Evolutionary conservation across 2,797 vertebrate species (phyloP).

Genomic region (Enteromius anoplus): DNA sequence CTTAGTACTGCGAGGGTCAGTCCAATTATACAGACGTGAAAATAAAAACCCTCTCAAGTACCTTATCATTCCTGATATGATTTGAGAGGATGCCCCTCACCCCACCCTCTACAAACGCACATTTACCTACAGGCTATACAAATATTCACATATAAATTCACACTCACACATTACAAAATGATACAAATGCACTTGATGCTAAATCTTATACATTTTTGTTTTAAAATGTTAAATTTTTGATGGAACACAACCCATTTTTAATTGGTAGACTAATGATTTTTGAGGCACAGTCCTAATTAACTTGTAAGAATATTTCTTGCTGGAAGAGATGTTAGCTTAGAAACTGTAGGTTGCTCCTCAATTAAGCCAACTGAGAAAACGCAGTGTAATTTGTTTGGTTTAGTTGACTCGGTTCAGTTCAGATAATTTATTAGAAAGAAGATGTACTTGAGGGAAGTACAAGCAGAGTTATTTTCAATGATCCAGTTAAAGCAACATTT

Average conservation of each 20-base stretch:
- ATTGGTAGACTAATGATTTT: neutral
- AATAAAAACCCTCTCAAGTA: constrained; percentile 13
- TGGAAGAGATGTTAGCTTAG: constrained; percentile 1
- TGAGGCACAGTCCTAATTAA: constrained; percentile 14
- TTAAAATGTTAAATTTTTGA: constrained; percentile 9
- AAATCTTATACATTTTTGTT: neutral
- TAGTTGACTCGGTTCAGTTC: neutral
- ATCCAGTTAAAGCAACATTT: neutral
- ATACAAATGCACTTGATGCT: neutral
- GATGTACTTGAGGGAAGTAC: too few relatives aligned
- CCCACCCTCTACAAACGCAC: neutral
- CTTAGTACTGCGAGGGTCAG: constrained; percentile 33
- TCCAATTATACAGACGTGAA: constrained; percentile 36
- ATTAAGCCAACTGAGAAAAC: constrained; percentile 5
- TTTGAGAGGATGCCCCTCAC: constrained; percentile 20
- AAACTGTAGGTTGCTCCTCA: constrained; percentile 5
- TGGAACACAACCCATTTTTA: neutral
- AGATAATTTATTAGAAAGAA: constrained; percentile 1
- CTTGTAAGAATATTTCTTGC: constrained; percentile 2
- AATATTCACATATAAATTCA: constrained; percentile 1
- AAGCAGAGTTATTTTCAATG: neutral
- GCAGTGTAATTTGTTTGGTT: neutral
- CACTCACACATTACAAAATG: neutral
- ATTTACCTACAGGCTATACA: constrained; percentile 8
- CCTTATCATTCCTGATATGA: constrained; percentile 24